Evolutionary conservation across 2,888 invertebrate genomes (phyloP).

Genomic region (Heliconius ethilla): DNA sequence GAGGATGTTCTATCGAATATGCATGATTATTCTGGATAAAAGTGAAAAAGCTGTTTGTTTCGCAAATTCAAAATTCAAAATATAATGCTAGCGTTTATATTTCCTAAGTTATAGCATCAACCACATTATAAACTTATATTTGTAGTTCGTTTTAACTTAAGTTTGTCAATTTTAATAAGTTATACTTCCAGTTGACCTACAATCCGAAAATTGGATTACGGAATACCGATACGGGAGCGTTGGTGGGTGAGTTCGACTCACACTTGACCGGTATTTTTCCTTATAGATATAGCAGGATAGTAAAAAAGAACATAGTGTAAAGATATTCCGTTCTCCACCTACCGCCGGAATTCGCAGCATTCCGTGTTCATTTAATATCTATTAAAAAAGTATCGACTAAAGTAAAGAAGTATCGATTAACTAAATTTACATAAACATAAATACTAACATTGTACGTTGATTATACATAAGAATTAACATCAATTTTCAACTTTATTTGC

Average conservation of each 20-base stretch:
- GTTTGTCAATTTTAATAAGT: no score
- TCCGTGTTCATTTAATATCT: no score
- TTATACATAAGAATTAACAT: not conserved
- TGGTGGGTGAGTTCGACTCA: no score
- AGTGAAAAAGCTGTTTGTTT: not conserved
- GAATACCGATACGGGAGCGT: no score
- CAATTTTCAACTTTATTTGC: constrained; percentile 7
- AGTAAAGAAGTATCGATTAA: not conserved
- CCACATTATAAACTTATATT: no score
- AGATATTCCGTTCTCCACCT: not conserved
- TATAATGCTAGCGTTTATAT: not conserved
- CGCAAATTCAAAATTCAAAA: no score
- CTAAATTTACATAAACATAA: not conserved
- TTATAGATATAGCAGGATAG: not conserved
- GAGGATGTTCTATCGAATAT: not conserved
- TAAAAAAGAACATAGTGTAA: not conserved
- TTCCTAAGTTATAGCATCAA: not conserved
- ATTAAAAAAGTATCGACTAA: not conserved
- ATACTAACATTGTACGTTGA: not conserved
- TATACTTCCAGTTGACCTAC: no score
- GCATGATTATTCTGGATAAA: not conserved
- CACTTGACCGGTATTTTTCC: no score
- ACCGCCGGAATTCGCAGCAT: no score
- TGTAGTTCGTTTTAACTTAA: no score
- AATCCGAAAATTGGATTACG: no score